Percentiles rank a stretch among this genome's conserved stretches.
Evolutionary conservation across 2,888 invertebrate genomes (phyloP).

Genomic region (Eilema sororculum): DNA sequence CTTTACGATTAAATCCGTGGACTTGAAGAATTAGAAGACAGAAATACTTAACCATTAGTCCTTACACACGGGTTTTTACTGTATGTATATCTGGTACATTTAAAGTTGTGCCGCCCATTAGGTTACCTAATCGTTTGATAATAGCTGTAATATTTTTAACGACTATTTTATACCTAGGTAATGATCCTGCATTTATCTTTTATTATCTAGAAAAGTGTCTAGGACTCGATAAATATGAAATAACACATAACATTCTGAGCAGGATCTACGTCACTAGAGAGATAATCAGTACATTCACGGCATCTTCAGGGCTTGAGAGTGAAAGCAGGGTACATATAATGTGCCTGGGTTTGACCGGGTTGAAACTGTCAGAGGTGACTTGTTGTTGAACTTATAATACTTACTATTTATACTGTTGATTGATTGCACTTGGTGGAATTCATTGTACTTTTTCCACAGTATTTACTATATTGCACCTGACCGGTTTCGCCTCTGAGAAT

Average conservation of each 20-base stretch:
- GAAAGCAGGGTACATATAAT: not conserved
- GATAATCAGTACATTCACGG: too few relatives aligned
- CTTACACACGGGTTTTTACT: too few relatives aligned
- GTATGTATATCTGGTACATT: not conserved
- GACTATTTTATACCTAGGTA: not conserved
- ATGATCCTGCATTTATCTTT: not conserved
- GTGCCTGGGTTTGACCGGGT: not conserved
- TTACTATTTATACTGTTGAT: too few relatives aligned
- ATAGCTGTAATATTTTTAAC: not conserved
- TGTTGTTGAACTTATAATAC: too few relatives aligned
- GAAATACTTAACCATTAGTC: too few relatives aligned
- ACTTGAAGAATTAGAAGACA: too few relatives aligned
- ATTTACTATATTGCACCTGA: too few relatives aligned
- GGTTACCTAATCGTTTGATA: slow-evolving; percentile 5
- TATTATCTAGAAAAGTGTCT: not conserved
- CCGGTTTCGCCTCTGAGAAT: too few relatives aligned
- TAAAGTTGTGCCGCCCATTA: not conserved
- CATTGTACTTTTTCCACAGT: too few relatives aligned
- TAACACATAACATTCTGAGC: not conserved
- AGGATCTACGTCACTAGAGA: not conserved
- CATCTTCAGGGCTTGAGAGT: too few relatives aligned
- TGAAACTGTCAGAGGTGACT: too few relatives aligned
- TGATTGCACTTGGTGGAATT: too few relatives aligned
- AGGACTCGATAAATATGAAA: not conserved
- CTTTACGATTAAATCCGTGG: not conserved